Conservation (phyloP, 2,113 vertebrate species). For the Emberiza fucata region DNA sequence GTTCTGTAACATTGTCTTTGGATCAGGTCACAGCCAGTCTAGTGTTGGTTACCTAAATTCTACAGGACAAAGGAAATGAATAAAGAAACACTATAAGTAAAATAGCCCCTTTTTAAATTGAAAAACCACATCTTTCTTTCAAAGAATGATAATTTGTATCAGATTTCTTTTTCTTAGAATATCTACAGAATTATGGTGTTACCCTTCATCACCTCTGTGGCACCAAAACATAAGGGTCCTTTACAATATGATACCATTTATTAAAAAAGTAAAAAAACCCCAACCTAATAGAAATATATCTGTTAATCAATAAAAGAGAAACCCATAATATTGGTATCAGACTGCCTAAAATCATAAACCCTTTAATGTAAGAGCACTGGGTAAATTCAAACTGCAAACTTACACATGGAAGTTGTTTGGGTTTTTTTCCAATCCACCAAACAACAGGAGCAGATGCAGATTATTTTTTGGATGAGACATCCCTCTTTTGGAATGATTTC, state of each 20-base stretch:
- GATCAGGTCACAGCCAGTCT: background rate
- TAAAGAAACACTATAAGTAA: background rate
- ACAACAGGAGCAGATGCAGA: slow-evolving; percentile 50
- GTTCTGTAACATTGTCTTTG: background rate
- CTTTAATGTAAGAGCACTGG: background rate
- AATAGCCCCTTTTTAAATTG: background rate
- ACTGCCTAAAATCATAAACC: background rate
- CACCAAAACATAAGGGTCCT: background rate
- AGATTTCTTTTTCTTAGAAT: background rate
- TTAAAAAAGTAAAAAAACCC: background rate
- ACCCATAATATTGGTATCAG: background rate
- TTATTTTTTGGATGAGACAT: slow-evolving; percentile 50
- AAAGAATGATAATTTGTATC: background rate
- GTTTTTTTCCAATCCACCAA: background rate
- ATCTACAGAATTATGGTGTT: background rate
- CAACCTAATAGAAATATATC: background rate
- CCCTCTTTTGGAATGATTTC: slow-evolving; percentile 52
- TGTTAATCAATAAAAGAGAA: background rate
- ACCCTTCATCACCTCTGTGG: background rate
- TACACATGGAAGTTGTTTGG: background rate
- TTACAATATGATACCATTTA: background rate
- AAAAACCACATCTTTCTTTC: background rate
- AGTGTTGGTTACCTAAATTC: background rate
- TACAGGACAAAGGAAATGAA: background rate
- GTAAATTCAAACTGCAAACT: background rate